Evolutionary conservation across 2,797 vertebrate genomes (phyloP).

Genomic region (Melanotaenia boesemani): DNA sequence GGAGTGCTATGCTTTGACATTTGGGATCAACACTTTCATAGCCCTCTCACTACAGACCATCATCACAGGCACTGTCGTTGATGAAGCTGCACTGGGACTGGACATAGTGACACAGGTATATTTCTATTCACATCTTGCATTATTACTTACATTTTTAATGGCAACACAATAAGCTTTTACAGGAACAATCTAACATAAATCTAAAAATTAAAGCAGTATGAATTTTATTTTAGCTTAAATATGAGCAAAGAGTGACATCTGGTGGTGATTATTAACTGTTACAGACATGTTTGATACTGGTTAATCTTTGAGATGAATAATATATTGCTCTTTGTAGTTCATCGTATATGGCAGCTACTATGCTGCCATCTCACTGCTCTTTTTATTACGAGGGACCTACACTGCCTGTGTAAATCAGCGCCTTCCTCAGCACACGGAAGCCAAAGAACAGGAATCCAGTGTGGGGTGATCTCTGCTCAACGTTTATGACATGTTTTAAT

Average conservation of each 20-base stretch:
- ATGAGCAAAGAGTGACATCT: slow-evolving; percentile 50
- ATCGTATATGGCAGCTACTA: slow-evolving; percentile 84
- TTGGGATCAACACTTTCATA: slow-evolving; percentile 83
- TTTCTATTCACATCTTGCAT: background rate
- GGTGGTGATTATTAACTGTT: slow-evolving; percentile 36
- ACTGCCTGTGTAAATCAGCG: slow-evolving; percentile 46
- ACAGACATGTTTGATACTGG: background rate
- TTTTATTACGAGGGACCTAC: slow-evolving; percentile 77
- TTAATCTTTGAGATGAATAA: background rate
- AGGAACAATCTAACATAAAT: background rate
- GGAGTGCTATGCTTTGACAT: slow-evolving; percentile 83
- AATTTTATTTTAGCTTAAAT: background rate
- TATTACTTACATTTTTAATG: background rate
- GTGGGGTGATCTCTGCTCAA: slow-evolving; percentile 50
- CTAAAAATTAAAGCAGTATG: too few species aligned
- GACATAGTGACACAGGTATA: slow-evolving; percentile 81
- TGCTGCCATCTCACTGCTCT: slow-evolving; percentile 75
- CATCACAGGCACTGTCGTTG: slow-evolving; percentile 75
- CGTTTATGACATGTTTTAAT: slow-evolving; percentile 53
- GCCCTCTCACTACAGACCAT: slow-evolving; percentile 81
- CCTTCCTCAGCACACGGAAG: background rate
- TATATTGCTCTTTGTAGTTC: slow-evolving; percentile 70
- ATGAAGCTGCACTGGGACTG: slow-evolving; percentile 76
- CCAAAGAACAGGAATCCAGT: slow-evolving; percentile 6
- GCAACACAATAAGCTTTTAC: background rate